A percentile compares a stretch with the other conserved stretches of the same genome.
Conservation (phyloP, 2,888 invertebrate genomes). For the Punctoribates punctum region DNA sequence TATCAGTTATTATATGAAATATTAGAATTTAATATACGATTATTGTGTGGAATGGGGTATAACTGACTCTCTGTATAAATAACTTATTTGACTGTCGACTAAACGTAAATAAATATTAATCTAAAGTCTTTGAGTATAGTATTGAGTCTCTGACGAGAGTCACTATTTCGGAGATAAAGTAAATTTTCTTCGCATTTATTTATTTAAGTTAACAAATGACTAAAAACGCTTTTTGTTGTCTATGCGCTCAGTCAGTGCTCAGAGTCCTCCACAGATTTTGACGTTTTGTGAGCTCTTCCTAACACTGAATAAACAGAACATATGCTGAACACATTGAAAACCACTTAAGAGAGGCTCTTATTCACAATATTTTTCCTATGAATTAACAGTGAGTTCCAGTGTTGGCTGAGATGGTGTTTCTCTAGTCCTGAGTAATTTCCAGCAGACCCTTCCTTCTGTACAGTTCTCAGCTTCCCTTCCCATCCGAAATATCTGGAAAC, state of each 20-base stretch:
- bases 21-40: no score
- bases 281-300: background rate
- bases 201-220: slow-evolving; percentile 5
- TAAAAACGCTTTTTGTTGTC: slow-evolving; percentile 10
- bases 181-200: slow-evolving; percentile 16
- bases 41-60: background rate
- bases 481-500: background rate
- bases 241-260: background rate
- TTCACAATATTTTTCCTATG: slow-evolving; percentile 21
- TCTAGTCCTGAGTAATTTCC: background rate
- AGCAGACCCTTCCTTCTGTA: slow-evolving; percentile 4
- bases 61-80: background rate
- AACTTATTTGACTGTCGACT: slow-evolving; percentile 1
- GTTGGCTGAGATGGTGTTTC: background rate
- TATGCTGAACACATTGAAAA: slow-evolving; percentile 32
- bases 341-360: slow-evolving; percentile 10
- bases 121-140: background rate
- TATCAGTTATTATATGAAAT: background rate
- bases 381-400: slow-evolving; percentile 12
- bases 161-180: slow-evolving; percentile 16
- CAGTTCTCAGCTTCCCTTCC: slow-evolving; percentile 13
- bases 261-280: background rate
- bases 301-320: slow-evolving; percentile 11
- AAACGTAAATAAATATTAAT: slow-evolving; percentile 21
- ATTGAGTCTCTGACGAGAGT: background rate